Percentiles rank a stretch among this genome's conserved stretches.
These are phyloP conservation scores for Hermetia illucens DNA, from an alignment of 1,140 invertebrate genomes.

Conservation along the genomic window DNA sequence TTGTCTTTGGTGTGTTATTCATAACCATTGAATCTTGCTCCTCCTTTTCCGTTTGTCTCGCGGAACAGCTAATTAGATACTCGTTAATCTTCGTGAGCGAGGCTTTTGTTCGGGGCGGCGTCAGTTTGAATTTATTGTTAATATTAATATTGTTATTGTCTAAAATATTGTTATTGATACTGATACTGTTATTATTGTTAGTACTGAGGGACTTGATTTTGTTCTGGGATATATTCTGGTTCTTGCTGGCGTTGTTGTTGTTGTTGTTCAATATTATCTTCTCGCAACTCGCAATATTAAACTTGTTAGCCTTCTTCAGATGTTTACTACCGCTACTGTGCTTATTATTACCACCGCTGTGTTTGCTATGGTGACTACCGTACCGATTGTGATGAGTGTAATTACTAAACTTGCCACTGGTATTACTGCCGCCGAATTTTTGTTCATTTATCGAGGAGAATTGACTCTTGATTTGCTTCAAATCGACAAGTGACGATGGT, in stretches of 20 bases:
- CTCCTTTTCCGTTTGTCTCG: neutral
- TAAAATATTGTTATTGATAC: neutral
- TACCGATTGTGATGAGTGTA: neutral
- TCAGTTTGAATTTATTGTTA: neutral
- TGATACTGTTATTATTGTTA: conserved; percentile 2
- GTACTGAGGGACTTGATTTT: conserved; percentile 3
- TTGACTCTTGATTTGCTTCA: neutral
- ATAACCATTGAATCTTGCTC: neutral
- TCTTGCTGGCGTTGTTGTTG: neutral
- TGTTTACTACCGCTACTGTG: too few species aligned
- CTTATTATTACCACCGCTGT: too few species aligned
- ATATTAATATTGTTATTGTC: conserved; percentile 12
- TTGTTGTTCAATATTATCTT: too few species aligned
- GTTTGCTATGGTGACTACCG: too few species aligned
- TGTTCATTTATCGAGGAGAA: neutral
- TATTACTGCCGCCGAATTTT: neutral
- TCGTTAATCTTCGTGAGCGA: too few species aligned
- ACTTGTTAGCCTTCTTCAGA: too few species aligned
- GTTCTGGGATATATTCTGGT: neutral
- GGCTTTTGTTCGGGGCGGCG: too few species aligned
- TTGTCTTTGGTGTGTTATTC: neutral
- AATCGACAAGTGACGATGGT: too few species aligned
- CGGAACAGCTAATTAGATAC: too few species aligned
- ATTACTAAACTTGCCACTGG: neutral
- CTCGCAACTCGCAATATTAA: too few species aligned